phyloP scores from a whole-genome alignment of 2,113 vertebrate species.

The Apteryx mantelli region DNA sequence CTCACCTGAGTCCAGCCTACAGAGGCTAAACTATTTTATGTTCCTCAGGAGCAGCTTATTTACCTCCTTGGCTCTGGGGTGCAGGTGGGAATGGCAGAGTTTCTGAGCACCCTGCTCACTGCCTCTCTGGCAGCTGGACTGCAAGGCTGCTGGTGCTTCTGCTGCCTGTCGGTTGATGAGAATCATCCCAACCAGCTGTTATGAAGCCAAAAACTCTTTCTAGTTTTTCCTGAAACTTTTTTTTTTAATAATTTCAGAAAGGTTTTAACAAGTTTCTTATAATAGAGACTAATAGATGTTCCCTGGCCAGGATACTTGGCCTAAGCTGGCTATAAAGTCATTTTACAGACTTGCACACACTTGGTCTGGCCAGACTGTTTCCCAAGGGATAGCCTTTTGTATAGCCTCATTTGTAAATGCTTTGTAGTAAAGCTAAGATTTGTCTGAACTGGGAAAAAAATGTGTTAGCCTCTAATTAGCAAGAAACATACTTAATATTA shows the following conservation, averaged over 20 bases:
- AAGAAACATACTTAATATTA: neutral
- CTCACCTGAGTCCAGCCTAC: neutral
- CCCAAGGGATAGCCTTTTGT: neutral
- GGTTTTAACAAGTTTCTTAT: neutral
- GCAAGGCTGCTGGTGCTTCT: neutral
- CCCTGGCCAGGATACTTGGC: neutral
- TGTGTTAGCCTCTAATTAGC: neutral
- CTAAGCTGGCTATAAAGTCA: neutral
- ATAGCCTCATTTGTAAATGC: neutral
- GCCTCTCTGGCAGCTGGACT: neutral
- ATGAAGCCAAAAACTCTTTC: neutral
- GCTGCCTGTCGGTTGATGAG: fast-evolving
- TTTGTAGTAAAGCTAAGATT: neutral
- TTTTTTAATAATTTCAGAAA: neutral
- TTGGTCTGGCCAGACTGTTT: neutral
- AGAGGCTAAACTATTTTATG: neutral
- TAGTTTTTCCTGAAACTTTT: neutral
- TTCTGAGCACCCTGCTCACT: neutral
- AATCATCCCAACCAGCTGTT: neutral
- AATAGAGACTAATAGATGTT: neutral
- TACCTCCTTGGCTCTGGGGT: neutral
- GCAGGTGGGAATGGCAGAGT: neutral
- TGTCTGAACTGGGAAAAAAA: neutral
- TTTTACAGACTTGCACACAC: neutral
- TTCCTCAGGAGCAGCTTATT: neutral